Evolutionary conservation across 2,888 invertebrate species (phyloP).

Genomic region (Eupithecia vulgata): DNA sequence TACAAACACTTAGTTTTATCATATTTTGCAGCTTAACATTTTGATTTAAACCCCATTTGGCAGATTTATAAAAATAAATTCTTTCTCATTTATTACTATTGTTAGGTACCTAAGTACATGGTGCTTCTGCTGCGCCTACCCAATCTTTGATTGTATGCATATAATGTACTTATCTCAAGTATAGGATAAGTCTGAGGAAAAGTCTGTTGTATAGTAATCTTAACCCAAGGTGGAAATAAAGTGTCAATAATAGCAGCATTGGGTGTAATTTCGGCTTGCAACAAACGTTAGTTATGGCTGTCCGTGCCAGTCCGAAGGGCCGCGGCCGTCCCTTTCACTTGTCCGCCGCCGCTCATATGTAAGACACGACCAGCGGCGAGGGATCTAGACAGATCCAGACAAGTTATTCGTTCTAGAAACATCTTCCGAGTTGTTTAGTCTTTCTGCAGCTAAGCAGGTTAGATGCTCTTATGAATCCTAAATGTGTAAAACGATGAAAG

Average conservation of each 20-base stretch:
- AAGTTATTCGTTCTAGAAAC: background rate
- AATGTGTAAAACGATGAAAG: background rate
- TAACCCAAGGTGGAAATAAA: background rate
- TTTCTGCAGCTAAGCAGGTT: slow-evolving; percentile 2
- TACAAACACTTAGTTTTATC: background rate
- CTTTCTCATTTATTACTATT: too few species aligned
- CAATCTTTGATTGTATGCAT: background rate
- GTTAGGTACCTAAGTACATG: too few species aligned
- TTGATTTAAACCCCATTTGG: background rate
- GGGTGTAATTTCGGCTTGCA: background rate
- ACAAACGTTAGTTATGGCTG: background rate
- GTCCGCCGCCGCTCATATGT: background rate
- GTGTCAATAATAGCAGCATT: background rate
- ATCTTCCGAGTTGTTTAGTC: background rate
- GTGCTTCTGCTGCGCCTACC: background rate
- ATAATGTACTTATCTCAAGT: background rate
- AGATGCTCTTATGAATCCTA: background rate
- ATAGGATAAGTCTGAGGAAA: background rate
- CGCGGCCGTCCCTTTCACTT: slow-evolving; percentile 5
- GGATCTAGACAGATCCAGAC: background rate
- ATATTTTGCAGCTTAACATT: background rate
- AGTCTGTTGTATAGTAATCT: background rate
- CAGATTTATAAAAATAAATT: background rate
- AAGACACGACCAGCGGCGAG: background rate
- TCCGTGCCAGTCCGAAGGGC: background rate